phyloP scores from a whole-genome alignment of 30 jellyfish, hydroid and myxozoan genomes.

The Turritopsis dohrnii region DNA sequence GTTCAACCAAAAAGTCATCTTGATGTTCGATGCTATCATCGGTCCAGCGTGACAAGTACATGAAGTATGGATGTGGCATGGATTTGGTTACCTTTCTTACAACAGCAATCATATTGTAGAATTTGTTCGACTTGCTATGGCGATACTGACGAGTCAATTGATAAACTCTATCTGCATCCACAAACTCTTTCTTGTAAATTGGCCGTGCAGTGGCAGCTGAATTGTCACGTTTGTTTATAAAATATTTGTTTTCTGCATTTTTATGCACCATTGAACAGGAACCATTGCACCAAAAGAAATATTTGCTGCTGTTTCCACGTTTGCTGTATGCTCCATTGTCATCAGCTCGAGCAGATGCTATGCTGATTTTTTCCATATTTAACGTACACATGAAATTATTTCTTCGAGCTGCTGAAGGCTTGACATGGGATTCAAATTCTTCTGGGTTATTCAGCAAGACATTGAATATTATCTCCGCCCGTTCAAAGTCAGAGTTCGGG shows the following conservation, averaged over 20 bases:
- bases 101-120: conserved; percentile 39
- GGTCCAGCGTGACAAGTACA: conserved; percentile 44
- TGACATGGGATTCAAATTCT: conserved; percentile 25
- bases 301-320: conserved; percentile 38
- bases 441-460: conserved; percentile 34
- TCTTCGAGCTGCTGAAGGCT: conserved; percentile 43
- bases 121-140: conserved; percentile 37
- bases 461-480: conserved; percentile 31
- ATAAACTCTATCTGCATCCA: neutral
- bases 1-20: conserved; percentile 24
- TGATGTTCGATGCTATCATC: conserved; percentile 13
- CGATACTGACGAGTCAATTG: conserved; percentile 31
- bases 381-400: conserved; percentile 38
- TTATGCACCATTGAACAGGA: conserved; percentile 22
- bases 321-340: conserved; percentile 44
- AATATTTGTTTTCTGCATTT: conserved; percentile 22
- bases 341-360: conserved; percentile 48
- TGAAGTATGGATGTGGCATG: conserved; percentile 29
- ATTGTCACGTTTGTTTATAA: conserved; percentile 35
- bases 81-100: conserved; percentile 24
- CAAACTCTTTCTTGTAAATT: conserved; percentile 12
- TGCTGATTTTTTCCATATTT: conserved; percentile 19
- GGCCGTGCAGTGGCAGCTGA: conserved; percentile 42
- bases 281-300: conserved; percentile 24
- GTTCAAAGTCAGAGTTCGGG: conserved; percentile 33